Conservation (phyloP, 2,797 vertebrate genomes). For the Pteropus rufus region DNA sequence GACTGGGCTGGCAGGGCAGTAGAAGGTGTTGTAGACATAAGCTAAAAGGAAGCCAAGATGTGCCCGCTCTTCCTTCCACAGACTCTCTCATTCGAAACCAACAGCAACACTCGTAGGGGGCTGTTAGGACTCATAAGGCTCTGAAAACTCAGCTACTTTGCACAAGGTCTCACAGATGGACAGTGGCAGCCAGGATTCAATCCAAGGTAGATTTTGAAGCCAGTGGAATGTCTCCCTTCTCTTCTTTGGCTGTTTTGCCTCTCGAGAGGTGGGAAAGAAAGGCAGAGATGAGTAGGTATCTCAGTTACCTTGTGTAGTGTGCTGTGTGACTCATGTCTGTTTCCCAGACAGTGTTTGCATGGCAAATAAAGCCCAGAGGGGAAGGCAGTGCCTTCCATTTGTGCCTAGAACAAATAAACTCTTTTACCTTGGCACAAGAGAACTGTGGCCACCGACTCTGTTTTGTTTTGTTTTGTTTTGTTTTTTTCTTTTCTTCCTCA, state of each 20-base stretch:
- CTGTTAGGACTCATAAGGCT: neutral
- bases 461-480: neutral
- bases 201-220: neutral
- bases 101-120: neutral
- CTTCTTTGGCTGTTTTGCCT: neutral
- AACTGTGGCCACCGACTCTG: neutral
- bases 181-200: neutral
- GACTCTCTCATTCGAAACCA: neutral
- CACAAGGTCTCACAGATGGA: neutral
- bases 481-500: constrained; percentile 29
- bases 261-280: neutral
- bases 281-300: neutral
- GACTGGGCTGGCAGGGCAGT: neutral
- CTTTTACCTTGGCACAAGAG: neutral
- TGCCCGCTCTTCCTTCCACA: neutral
- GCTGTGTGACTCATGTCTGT: rapidly evolving
- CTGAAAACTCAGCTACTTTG: neutral
- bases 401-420: neutral
- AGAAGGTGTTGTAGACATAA: neutral
- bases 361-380: neutral
- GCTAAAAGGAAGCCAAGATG: neutral
- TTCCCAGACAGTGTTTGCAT: neutral
- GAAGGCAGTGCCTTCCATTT: neutral
- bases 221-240: neutral
- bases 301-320: neutral